These are phyloP conservation scores for Amaurobius ferox DNA, from an alignment of 2,888 invertebrate genomes.

Conservation along the genomic window DNA sequence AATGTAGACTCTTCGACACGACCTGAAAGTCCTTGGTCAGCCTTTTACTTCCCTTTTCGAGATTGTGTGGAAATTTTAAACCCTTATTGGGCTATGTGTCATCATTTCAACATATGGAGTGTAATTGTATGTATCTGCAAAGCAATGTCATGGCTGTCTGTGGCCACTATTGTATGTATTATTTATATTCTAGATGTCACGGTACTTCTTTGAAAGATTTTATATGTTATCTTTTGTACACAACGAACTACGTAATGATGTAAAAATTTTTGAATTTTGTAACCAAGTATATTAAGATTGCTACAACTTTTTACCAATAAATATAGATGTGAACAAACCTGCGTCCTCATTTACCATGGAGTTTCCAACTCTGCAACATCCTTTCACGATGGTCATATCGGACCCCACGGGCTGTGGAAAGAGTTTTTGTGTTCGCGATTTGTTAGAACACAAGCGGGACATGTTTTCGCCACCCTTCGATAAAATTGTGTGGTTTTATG, in stretches of 20 bases:
- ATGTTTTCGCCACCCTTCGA: no score
- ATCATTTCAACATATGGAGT: not conserved
- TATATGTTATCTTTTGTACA: no score
- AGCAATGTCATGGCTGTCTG: no score
- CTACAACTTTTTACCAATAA: no score
- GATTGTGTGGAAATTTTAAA: no score
- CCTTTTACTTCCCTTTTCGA: no score
- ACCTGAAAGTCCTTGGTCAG: no score
- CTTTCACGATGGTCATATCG: slow-evolving; percentile 3
- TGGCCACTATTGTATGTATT: no score
- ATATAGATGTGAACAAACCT: not conserved
- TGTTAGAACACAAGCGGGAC: slow-evolving; percentile 4
- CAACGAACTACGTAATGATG: no score
- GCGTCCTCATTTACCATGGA: not conserved
- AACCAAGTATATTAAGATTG: not conserved
- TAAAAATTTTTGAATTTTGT: not conserved
- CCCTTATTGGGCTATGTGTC: not conserved
- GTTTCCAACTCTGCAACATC: no score
- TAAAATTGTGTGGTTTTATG: slow-evolving; percentile 24
- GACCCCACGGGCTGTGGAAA: slow-evolving; percentile 19
- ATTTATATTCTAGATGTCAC: not conserved
- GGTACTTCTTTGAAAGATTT: not conserved
- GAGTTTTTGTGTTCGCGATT: not conserved
- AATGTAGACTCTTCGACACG: no score
- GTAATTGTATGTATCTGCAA: no score